phyloP scores from a whole-genome alignment of 2,113 vertebrate genomes.

The Epinephelus moara region DNA sequence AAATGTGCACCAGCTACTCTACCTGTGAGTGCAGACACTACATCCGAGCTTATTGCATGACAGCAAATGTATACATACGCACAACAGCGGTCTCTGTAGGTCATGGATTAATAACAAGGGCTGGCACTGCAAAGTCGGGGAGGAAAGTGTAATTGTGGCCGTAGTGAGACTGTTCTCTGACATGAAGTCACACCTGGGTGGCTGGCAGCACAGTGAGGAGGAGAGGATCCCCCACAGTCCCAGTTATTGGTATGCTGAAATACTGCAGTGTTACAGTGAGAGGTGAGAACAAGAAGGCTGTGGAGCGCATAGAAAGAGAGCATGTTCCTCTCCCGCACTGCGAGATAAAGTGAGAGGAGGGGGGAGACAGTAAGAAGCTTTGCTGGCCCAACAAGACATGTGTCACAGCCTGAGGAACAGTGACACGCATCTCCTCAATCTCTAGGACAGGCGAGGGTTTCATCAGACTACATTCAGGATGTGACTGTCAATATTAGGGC shows the following conservation, averaged over 20 bases:
- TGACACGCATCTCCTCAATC: slow-evolving; percentile 62
- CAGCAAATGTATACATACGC: slow-evolving; percentile 19
- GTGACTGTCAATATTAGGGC: slow-evolving; percentile 61
- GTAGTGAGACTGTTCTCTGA: slow-evolving; percentile 74
- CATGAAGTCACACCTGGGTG: slow-evolving; percentile 82
- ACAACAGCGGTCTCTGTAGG: slow-evolving; percentile 14
- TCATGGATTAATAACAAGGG: slow-evolving; percentile 46
- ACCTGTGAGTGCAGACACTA: background rate
- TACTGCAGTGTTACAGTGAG: slow-evolving; percentile 68
- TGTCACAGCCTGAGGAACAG: slow-evolving; percentile 73
- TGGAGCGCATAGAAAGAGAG: slow-evolving; percentile 77
- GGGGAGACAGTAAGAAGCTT: slow-evolving; percentile 39
- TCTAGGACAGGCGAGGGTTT: slow-evolving; percentile 46
- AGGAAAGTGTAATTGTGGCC: slow-evolving; percentile 74
- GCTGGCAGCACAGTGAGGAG: slow-evolving; percentile 62
- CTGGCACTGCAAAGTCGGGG: slow-evolving; percentile 41
- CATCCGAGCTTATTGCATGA: background rate
- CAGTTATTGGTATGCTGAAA: slow-evolving; percentile 81
- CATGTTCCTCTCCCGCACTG: slow-evolving; percentile 61
- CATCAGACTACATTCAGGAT: slow-evolving; percentile 52
- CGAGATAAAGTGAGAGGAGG: slow-evolving; percentile 46
- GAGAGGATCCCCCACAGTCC: slow-evolving; percentile 68
- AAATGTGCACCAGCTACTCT: background rate
- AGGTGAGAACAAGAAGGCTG: slow-evolving; percentile 73
- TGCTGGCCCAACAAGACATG: slow-evolving; percentile 71